A percentile compares a stretch with the other conserved stretches of the same genome.
phyloP scores from a whole-genome alignment of 2,888 invertebrate genomes.

The Drosophila putrida region DNA sequence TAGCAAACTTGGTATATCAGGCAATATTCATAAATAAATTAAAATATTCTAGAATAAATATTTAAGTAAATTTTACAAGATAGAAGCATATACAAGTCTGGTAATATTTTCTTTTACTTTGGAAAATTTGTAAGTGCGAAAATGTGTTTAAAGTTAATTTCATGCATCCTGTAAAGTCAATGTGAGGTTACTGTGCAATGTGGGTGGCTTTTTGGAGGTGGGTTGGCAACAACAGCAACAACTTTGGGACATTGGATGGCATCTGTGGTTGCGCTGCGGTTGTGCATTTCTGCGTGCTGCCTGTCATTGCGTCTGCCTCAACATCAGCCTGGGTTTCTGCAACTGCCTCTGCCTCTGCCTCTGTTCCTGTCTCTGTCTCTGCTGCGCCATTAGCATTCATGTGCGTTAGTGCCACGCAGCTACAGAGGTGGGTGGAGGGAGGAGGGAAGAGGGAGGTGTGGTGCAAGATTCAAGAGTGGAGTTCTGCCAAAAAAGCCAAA shows the following conservation, averaged over 20 bases:
- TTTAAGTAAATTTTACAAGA: no score
- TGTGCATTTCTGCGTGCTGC: slow-evolving; percentile 79
- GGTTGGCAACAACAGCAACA: slow-evolving; percentile 9
- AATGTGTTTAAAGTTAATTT: slow-evolving; percentile 18
- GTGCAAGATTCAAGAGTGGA: slow-evolving; percentile 16
- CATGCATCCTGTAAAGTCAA: slow-evolving; percentile 9
- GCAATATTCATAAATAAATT: neutral
- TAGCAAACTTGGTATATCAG: neutral
- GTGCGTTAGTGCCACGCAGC: slow-evolving; percentile 56
- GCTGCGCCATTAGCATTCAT: slow-evolving; percentile 74
- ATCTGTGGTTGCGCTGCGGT: slow-evolving; percentile 69
- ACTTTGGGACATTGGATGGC: slow-evolving; percentile 14
- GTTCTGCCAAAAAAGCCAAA: slow-evolving; percentile 68
- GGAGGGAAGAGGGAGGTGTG: neutral
- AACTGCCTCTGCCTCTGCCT: neutral
- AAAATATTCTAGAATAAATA: no score
- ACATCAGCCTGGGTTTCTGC: slow-evolving; percentile 20
- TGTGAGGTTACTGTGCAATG: slow-evolving; percentile 37
- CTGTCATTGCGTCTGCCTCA: slow-evolving; percentile 38
- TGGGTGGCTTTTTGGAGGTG: slow-evolving; percentile 3
- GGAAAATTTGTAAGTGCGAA: neutral
- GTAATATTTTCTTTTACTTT: neutral
- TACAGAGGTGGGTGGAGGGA: neutral
- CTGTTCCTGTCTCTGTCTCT: neutral
- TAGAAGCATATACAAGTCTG: neutral